These are phyloP conservation scores for Hippasteria phrygiana DNA, from an alignment of 53 echinoderm and acorn worm species.

Conservation along the genomic window DNA sequence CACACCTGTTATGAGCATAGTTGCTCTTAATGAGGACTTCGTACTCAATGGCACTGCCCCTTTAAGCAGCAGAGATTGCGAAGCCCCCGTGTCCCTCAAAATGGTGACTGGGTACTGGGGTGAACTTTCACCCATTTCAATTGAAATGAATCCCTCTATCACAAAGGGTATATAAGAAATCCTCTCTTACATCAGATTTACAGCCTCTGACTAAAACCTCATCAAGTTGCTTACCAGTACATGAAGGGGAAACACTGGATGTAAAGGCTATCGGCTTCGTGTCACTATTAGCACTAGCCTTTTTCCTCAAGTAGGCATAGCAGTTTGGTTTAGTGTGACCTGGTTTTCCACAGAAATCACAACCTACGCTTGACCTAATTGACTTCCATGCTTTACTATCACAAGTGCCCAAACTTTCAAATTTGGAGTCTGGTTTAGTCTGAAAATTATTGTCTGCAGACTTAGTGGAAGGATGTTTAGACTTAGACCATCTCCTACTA, in stretches of 20 bases:
- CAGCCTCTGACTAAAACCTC: not conserved
- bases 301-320: not conserved
- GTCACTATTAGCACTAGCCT: not conserved
- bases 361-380: not conserved
- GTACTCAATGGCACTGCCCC: slow-evolving; percentile 53
- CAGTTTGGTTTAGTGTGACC: slow-evolving; percentile 18
- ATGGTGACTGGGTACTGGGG: slow-evolving; percentile 21
- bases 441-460: not conserved
- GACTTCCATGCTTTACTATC: not conserved
- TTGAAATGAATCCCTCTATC: slow-evolving; percentile 25
- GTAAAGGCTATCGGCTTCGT: slow-evolving; percentile 28
- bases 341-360: slow-evolving; percentile 15
- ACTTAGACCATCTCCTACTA: not conserved
- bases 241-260: not conserved
- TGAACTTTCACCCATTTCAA: not conserved
- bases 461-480: not conserved
- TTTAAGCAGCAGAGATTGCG: slow-evolving; percentile 64
- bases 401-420: not conserved
- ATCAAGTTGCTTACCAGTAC: not conserved
- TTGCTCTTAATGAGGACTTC: slow-evolving; percentile 41
- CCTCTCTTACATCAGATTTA: slow-evolving; percentile 2
- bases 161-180: slow-evolving; percentile 9
- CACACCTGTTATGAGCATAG: slow-evolving; percentile 73
- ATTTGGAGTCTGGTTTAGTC: slow-evolving; percentile 9
- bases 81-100: slow-evolving; percentile 72